Base-by-base conservation (phyloP, 1,140 invertebrate species). In the Sycophila sp. region DNA sequence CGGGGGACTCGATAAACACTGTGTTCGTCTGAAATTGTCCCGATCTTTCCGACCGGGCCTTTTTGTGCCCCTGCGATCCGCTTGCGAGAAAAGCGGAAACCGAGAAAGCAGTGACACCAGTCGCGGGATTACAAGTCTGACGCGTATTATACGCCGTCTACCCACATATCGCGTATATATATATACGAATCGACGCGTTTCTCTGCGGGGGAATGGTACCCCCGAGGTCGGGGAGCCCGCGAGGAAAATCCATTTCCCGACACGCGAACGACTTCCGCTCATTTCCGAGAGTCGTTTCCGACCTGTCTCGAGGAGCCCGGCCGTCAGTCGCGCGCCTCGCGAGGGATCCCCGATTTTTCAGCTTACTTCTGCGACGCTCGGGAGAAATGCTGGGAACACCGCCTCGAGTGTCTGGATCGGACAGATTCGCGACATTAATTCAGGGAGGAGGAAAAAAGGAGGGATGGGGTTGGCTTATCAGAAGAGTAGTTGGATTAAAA, bases 261-360 rank as follows among this genome's bases (percentile, higher is more conserved):
- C 40, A 77, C 56, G 47, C 38, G 49, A 73, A 75, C 70, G 72
- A 76, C 76, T 77, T 80, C 77, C 76, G 73, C 77, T 80, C 66
- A 80, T 81, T 80, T 81, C 78, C 80, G 77, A 72, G 24, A 11
- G 36, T 70, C 74, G 72, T 77, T 81, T 80, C 79, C 76, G 75
- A 60, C 59, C 28, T 38, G 51, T 51, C 51, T 4, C 36, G 28
- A 7, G 1, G 32, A 34, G 32, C 42, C 56, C n/a, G n/a, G n/a
- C n/a, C 22, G 34, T 59, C 56, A 40, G 2, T 36, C 19, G 19
- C 36, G 24, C 42, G 26, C 3, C 30, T 28, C 28, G 15, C 26
- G 45, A 6, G 28, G 15, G 59, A 47, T 51, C 19, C 38, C n/a
- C 42, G 49, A 63, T 47, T 49, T 36, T 64, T 24, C 13, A 22